Conservation (phyloP, 2,888 invertebrate species). For the Thecocarcelia acutangulata region DNA sequence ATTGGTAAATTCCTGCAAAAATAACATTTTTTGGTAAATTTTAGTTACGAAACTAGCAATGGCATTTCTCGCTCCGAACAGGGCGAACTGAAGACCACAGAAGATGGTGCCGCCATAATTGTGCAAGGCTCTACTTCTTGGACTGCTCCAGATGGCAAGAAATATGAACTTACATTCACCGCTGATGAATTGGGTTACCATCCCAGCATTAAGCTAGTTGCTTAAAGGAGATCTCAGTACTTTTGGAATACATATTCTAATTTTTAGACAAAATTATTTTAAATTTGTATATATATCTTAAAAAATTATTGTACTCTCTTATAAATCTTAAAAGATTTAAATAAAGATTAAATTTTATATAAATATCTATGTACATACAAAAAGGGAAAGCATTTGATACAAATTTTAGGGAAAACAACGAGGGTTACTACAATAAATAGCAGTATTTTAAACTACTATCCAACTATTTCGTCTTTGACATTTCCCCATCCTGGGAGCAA, state of each 20-base stretch:
- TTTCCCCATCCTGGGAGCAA: too few relatives aligned
- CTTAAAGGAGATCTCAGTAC: constrained; percentile 70
- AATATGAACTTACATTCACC: constrained; percentile 81
- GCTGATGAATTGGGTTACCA: constrained; percentile 84
- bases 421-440: too few relatives aligned
- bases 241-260: not conserved
- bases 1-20: not conserved
- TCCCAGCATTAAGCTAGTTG: constrained; percentile 78
- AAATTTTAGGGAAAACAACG: too few relatives aligned
- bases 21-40: too few relatives aligned
- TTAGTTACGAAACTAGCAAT: constrained; percentile 82
- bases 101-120: constrained; percentile 82
- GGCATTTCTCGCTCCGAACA: constrained; percentile 81
- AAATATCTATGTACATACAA: too few relatives aligned
- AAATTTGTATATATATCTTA: not conserved
- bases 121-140: constrained; percentile 85
- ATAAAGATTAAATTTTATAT: too few relatives aligned
- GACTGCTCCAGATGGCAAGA: constrained; percentile 83
- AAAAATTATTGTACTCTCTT: too few relatives aligned
- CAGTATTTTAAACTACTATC: too few relatives aligned
- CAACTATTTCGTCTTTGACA: too few relatives aligned
- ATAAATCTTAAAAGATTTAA: too few relatives aligned
- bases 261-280: not conserved
- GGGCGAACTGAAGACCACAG: constrained; percentile 79
- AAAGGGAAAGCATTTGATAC: too few relatives aligned